phyloP scores from a whole-genome alignment of 2,888 invertebrate genomes.

The Catocala nupta region DNA sequence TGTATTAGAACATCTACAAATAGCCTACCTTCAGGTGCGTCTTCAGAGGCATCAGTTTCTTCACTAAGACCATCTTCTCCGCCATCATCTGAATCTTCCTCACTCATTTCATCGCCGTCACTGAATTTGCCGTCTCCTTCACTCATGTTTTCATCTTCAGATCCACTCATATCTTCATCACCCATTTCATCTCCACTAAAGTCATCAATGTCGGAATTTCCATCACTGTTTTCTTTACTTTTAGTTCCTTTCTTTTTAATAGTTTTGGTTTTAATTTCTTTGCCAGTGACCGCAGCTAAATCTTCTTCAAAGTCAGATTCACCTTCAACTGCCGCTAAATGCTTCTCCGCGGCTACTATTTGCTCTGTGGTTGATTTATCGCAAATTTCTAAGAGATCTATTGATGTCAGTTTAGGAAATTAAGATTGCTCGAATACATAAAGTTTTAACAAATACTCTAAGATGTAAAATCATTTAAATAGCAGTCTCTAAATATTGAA shows the following conservation, averaged over 20 bases:
- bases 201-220: slow-evolving; percentile 45
- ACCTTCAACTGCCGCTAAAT: slow-evolving; percentile 87
- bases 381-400: slow-evolving; percentile 92
- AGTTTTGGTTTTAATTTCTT: slow-evolving; percentile 63
- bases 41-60: slow-evolving; percentile 44
- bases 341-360: slow-evolving; percentile 88
- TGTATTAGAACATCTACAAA: too few relatives aligned
- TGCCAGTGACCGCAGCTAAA: slow-evolving; percentile 85
- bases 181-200: slow-evolving; percentile 37
- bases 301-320: slow-evolving; percentile 90
- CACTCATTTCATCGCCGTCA: slow-evolving; percentile 36
- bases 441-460: too few relatives aligned
- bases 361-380: slow-evolving; percentile 89
- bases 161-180: slow-evolving; percentile 34
- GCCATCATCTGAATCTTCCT: slow-evolving; percentile 23
- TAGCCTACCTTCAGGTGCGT: slow-evolving; percentile 59
- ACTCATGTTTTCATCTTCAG: slow-evolving; percentile 28
- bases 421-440: too few relatives aligned
- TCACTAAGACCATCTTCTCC: slow-evolving; percentile 33
- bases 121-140: slow-evolving; percentile 47
- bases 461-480: too few relatives aligned
- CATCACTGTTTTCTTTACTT: slow-evolving; percentile 20
- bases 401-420: slow-evolving; percentile 38
- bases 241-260: slow-evolving; percentile 37
- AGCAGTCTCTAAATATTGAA: too few relatives aligned